phyloP scores from a whole-genome alignment of 2,113 vertebrate genomes.

The Corynorhinus townsendii region DNA sequence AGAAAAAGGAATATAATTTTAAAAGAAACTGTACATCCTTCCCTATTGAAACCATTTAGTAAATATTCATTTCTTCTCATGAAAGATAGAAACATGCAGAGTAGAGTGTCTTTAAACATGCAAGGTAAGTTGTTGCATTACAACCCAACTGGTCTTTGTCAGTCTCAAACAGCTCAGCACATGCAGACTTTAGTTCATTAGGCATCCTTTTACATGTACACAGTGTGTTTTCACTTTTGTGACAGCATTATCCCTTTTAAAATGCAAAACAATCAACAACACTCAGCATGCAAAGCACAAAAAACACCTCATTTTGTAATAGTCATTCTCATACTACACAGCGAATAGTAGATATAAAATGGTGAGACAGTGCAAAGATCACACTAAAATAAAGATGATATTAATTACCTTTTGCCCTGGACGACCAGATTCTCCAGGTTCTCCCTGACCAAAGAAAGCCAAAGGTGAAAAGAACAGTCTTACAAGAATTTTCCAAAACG shows the following conservation, averaged over 20 bases:
- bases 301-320: not conserved
- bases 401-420: conserved; percentile 93
- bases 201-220: not conserved
- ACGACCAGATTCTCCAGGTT: conserved; percentile 95
- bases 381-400: not conserved
- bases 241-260: conserved; percentile 15
- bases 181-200: not conserved
- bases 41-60: not conserved
- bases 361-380: not conserved
- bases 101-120: conserved; percentile 60
- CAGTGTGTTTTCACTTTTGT: conserved; percentile 37
- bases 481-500: not conserved
- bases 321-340: not conserved
- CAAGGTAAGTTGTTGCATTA: conserved; percentile 40
- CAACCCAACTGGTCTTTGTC: conserved; percentile 45
- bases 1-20: not conserved
- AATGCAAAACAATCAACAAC: conserved; percentile 34
- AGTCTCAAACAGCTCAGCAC: not conserved
- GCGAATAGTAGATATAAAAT: not conserved
- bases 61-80: conserved; percentile 49
- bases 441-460: conserved; percentile 84
- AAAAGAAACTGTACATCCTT: conserved; percentile 3
- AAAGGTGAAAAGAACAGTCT: conserved; percentile 11
- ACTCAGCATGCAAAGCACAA: not conserved
- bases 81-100: conserved; percentile 51